phyloP scores from a whole-genome alignment of 2,888 invertebrate genomes.

The Sinhomidia bicolor region DNA sequence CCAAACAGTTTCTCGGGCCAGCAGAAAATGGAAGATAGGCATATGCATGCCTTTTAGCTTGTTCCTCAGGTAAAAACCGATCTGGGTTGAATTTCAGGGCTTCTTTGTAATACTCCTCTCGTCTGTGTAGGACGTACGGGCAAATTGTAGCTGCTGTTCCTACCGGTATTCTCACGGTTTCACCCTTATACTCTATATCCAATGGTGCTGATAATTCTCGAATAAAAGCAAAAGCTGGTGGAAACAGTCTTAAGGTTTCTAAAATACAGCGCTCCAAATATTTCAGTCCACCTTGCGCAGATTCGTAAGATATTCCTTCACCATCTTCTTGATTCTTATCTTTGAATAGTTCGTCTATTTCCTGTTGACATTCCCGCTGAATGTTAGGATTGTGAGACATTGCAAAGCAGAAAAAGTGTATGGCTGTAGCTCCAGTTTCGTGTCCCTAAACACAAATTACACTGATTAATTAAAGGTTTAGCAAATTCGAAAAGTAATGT shows the following conservation, averaged over 20 bases:
- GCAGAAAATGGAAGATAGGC: not conserved
- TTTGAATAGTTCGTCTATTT: conserved; percentile 20
- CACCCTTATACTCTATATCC: not conserved
- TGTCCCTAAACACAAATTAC: conserved; percentile 25
- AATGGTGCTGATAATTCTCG: not conserved
- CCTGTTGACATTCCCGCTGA: conserved; percentile 30
- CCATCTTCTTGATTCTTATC: not conserved
- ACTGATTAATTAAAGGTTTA: not conserved
- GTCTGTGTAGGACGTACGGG: not conserved
- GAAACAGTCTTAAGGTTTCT: conserved; percentile 38
- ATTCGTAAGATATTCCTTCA: not conserved
- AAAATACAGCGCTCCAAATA: conserved; percentile 38
- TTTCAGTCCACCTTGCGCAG: not conserved
- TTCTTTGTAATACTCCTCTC: not conserved
- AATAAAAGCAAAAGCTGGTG: conserved; percentile 22
- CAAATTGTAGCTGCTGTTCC: not conserved
- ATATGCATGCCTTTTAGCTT: not conserved
- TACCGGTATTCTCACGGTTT: not conserved
- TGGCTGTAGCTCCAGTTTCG: conserved; percentile 29
- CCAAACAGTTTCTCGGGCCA: conserved; percentile 13
- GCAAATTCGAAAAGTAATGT: not conserved
- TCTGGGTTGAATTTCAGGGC: conserved; percentile 12
- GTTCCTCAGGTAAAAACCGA: conserved; percentile 14
- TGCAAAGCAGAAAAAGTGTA: conserved; percentile 39
- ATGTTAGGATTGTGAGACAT: conserved; percentile 43